Conservation (phyloP, 2,888 invertebrate genomes). For the Amphimallon solstitiale region DNA sequence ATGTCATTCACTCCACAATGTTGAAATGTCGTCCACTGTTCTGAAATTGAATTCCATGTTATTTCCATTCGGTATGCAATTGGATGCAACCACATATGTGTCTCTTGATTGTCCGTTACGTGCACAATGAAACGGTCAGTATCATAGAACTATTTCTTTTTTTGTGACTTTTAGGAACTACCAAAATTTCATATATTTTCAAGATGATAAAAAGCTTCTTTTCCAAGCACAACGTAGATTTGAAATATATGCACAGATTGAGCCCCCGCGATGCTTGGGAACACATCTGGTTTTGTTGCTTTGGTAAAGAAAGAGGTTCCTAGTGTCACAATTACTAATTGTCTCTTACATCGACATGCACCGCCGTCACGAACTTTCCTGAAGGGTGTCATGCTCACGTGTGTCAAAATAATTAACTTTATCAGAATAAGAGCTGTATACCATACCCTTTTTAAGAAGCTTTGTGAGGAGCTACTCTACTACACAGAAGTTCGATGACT, state of each 20-base stretch:
- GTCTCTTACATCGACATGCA: conserved; percentile 45
- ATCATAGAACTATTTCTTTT: conserved; percentile 12
- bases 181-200: conserved; percentile 11
- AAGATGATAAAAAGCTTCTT: conserved; percentile 11
- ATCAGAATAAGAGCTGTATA: conserved; percentile 46
- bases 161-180: conserved; percentile 15
- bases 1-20: conserved; percentile 32
- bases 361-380: conserved; percentile 40
- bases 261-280: conserved; percentile 46
- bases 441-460: conserved; percentile 45
- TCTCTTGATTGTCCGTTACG: conserved; percentile 16
- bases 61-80: conserved; percentile 14
- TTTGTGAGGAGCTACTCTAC: conserved; percentile 46
- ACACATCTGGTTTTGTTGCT: conserved; percentile 42
- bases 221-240: conserved; percentile 25
- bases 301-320: conserved; percentile 44
- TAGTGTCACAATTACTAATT: conserved; percentile 44
- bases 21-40: conserved; percentile 29
- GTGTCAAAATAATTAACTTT: conserved; percentile 44
- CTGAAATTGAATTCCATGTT: conserved; percentile 1
- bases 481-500: conserved; percentile 47
- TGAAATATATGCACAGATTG: conserved; percentile 45
- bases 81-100: conserved; percentile 12
- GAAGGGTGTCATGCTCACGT: conserved; percentile 42
- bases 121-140: neutral